Percentiles rank a stretch among this genome's conserved stretches.
phyloP scores from a whole-genome alignment of 2,888 invertebrate genomes.

The Vanessa cardui region DNA sequence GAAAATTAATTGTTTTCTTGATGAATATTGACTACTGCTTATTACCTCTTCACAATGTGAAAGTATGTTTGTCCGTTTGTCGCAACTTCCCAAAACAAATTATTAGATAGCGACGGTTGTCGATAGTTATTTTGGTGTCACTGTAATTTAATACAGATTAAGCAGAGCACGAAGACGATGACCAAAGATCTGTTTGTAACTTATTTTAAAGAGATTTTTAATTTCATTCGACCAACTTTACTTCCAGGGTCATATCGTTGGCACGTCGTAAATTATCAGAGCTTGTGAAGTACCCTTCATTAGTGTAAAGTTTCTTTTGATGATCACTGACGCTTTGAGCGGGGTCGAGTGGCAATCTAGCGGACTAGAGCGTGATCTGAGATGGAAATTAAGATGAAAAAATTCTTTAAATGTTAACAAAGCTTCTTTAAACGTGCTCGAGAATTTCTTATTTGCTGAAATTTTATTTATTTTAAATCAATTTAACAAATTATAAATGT shows the following conservation, averaged over 20 bases:
- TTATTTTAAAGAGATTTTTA: not conserved
- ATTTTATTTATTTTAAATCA: too few species aligned
- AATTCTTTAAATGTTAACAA: not conserved
- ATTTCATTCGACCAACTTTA: slow-evolving; percentile 11
- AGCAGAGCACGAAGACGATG: too few species aligned
- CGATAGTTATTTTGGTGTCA: too few species aligned
- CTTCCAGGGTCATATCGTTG: slow-evolving; percentile 9
- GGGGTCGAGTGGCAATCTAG: slow-evolving; percentile 24
- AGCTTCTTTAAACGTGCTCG: too few species aligned
- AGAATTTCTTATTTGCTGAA: too few species aligned
- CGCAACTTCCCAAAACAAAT: too few species aligned
- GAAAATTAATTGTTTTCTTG: slow-evolving; percentile 26
- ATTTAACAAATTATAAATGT: too few species aligned
- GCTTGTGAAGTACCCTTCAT: slow-evolving; percentile 18
- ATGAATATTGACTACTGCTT: slow-evolving; percentile 8
- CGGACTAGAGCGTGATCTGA: slow-evolving; percentile 6
- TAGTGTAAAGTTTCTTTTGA: slow-evolving; percentile 16
- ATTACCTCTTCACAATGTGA: slow-evolving; percentile 3
- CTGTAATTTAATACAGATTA: too few species aligned
- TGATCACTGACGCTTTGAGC: slow-evolving; percentile 23
- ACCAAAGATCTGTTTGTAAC: not conserved
- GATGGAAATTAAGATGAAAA: slow-evolving; percentile 5
- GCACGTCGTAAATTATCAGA: slow-evolving; percentile 7
- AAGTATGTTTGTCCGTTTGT: not conserved
- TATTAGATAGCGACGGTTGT: too few species aligned